phyloP scores from a whole-genome alignment of 2,113 vertebrate genomes.

The Mus spicilegus region DNA sequence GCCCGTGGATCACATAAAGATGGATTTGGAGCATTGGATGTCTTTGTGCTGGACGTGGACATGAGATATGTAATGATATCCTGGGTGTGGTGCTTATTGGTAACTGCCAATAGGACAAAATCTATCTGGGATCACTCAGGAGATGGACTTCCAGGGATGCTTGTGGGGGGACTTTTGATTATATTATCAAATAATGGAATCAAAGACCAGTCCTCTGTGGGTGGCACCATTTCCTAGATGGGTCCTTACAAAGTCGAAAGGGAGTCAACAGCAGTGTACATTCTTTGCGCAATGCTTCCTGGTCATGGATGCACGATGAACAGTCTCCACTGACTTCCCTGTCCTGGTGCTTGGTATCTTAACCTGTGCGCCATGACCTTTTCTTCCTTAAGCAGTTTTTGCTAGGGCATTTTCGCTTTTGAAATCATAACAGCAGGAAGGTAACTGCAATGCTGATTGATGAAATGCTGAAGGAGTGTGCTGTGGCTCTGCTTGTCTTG shows the following conservation, averaged over 20 bases:
- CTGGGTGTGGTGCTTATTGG: neutral
- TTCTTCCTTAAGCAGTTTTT: neutral
- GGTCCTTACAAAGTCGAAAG: neutral
- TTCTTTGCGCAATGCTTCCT: neutral
- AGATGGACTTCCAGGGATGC: neutral
- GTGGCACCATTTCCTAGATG: neutral
- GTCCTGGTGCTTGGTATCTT: neutral
- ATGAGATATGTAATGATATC: neutral
- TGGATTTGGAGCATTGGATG: neutral
- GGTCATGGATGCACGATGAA: neutral
- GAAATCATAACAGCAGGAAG: neutral
- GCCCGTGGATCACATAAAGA: neutral
- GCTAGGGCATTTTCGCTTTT: neutral
- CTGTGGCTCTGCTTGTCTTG: neutral
- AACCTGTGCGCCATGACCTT: neutral
- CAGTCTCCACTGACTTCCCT: neutral
- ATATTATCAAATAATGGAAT: neutral
- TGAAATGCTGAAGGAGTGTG: neutral
- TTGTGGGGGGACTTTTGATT: neutral
- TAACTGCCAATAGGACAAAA: neutral
- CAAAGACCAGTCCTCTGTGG: neutral
- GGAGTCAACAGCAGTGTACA: neutral
- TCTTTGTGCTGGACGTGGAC: neutral
- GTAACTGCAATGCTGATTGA: neutral
- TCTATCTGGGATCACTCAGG: neutral